Base-by-base conservation (phyloP, 2,113 vertebrate species). In the Vanacampus margaritifer region DNA sequence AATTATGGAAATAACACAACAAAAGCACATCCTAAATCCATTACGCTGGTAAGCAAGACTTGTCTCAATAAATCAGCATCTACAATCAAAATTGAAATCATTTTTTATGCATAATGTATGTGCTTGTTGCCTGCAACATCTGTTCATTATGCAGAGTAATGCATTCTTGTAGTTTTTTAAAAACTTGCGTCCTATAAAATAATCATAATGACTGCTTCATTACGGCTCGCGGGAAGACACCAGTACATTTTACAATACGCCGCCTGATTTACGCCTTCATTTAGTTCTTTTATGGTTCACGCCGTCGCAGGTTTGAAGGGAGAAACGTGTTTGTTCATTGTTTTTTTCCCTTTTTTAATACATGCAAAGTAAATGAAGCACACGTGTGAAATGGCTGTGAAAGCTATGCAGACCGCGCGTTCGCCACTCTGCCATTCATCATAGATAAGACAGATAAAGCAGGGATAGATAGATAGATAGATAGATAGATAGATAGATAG, bases 41-140 rank as follows among this genome's bases (percentile, higher is more conserved):
- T 93, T 96, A 95, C 92, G 94, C 91, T 94, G 95, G 93, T 94
- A 94, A 94, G 91, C 93, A 92, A 92, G 92, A 93, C 91, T 93
- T 95, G 91, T 94, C 93, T 95, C 94, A 95, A 96, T 96, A 96
- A 96, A 95, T 95, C 93, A 95, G 93, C 93, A 92, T 95, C 93
- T 94, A 95, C 93, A 95, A 96, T 94, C 95, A 98, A 96, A 96
- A 95, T 89, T 92, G 93, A 94, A 93, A 95, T 95, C 92, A 93
- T 94, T 96, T 95, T 94, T 94, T 93, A 94, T 96, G 94, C 93
- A 96, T 95, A 95, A 96, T 94, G 90, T 92, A 96, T 94, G 93
- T 91, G 93, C 94, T 90, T 95, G 93, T 96, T 97, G 95, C 88
- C 95, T 17, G 91, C 89, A 95, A 95, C 95, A 97, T 96, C 94